A percentile compares a stretch with the other conserved stretches of the same genome.
These are phyloP conservation scores for Amyelois transitella DNA, from an alignment of 1,140 invertebrate genomes.

Conservation along the genomic window DNA sequence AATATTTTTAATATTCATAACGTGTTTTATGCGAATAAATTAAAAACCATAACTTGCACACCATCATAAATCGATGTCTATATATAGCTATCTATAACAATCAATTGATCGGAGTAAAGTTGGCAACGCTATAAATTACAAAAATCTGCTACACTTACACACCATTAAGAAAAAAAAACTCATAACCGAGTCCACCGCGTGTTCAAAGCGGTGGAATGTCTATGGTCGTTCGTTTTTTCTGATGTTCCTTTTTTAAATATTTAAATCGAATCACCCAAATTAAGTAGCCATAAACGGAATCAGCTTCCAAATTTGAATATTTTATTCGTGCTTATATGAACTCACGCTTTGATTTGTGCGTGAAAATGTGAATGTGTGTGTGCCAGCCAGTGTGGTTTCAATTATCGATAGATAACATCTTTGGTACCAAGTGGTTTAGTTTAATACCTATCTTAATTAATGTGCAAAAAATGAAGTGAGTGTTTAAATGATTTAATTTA, in stretches of 20 bases:
- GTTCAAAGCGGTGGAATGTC: conserved; percentile 40
- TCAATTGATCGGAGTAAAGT: conserved; percentile 1
- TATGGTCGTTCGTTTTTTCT: conserved; percentile 44
- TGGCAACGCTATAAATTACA: conserved; percentile 3
- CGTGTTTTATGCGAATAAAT: background rate
- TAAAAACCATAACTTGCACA: background rate
- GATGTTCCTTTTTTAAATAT: conserved; percentile 59
- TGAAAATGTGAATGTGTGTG: conserved; percentile 15
- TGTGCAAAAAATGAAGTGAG: background rate
- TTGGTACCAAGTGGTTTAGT: background rate
- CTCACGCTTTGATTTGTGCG: conserved; percentile 61
- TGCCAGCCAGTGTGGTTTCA: conserved; percentile 5
- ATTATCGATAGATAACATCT: conserved; percentile 16
- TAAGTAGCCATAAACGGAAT: conserved; percentile 75
- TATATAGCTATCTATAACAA: conserved; percentile 1
- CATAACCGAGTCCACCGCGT: conserved; percentile 1
- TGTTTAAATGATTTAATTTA: background rate
- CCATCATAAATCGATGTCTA: background rate
- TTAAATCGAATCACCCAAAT: conserved; percentile 74
- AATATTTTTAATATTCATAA: background rate
- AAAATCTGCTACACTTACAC: conserved; percentile 1
- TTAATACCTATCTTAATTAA: background rate
- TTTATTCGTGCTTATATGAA: conserved; percentile 59
- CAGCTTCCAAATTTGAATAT: conserved; percentile 75
- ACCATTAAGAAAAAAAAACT: background rate